These are phyloP conservation scores for Phrynocephalus vlangalii DNA, from an alignment of 2,797 vertebrate species.

Conservation along the genomic window DNA sequence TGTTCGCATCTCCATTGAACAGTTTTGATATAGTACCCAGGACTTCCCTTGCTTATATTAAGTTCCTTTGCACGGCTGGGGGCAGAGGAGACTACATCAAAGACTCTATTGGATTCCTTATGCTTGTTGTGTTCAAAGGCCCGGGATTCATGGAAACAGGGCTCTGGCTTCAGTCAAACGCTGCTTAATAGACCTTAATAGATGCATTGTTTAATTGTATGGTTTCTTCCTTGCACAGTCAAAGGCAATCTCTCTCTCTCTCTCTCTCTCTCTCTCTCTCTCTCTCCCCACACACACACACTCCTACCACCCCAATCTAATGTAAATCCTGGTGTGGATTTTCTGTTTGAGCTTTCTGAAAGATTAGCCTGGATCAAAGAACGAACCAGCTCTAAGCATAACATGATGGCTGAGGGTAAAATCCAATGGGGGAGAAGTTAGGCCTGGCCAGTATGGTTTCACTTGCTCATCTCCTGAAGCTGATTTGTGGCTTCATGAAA, in stretches of 20 bases:
- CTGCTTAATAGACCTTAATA: background rate
- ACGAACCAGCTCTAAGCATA: background rate
- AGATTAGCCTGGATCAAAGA: background rate
- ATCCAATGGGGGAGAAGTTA: too few species aligned
- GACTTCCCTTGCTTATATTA: background rate
- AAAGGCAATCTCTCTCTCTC: background rate
- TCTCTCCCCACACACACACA: too few species aligned
- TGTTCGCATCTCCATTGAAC: background rate
- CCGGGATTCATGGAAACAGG: background rate
- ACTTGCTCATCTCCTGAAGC: background rate
- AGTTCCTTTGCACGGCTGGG: background rate
- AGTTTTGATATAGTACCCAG: background rate
- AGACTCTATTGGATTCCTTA: background rate
- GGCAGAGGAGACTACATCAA: background rate
- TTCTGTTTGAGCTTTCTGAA: background rate
- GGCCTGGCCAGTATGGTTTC: background rate
- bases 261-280: too few species aligned
- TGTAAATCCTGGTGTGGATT: background rate
- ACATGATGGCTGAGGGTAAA: background rate
- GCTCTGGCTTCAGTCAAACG: background rate
- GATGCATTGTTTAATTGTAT: background rate
- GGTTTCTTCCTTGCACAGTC: background rate
- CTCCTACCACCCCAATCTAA: background rate
- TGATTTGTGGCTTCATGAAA: background rate
- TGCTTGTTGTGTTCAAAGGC: background rate